Percentiles rank a stretch among this genome's conserved stretches.
phyloP scores from a whole-genome alignment of 1,140 invertebrate species.

The Andricus grossulariae region DNA sequence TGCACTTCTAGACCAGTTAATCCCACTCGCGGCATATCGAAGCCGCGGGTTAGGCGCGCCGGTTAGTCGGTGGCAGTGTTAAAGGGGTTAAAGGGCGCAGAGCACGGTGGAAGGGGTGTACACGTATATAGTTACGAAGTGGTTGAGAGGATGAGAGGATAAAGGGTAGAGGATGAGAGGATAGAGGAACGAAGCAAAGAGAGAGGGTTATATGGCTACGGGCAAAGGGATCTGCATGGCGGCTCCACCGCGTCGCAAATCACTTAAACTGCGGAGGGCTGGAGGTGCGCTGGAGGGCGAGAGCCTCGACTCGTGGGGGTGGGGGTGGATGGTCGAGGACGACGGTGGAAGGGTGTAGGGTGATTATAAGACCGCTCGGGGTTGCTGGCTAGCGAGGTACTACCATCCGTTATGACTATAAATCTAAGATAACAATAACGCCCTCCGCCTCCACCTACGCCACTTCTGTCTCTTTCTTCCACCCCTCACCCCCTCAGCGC shows the following conservation, averaged over 20 bases:
- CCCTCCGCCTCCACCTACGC: constrained; percentile 57
- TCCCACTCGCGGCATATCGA: constrained; percentile 51
- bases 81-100: constrained; percentile 39
- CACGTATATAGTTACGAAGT: constrained; percentile 36
- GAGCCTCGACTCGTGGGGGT: constrained; percentile 37
- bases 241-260: constrained; percentile 75
- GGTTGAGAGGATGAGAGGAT: constrained; percentile 38
- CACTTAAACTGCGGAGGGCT: constrained; percentile 73
- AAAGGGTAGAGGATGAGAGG: constrained; percentile 20
- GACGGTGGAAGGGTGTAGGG: constrained; percentile 65
- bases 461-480: constrained; percentile 51
- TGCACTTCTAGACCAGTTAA: constrained; percentile 51
- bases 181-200: constrained; percentile 19
- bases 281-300: constrained; percentile 52
- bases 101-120: constrained; percentile 31
- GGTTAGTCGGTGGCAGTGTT: constrained; percentile 34
- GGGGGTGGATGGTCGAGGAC: constrained; percentile 48
- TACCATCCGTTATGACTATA: constrained; percentile 77
- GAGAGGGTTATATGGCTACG: constrained; percentile 54
- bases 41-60: constrained; percentile 45
- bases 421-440: constrained; percentile 77
- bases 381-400: constrained; percentile 73
- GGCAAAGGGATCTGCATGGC: constrained; percentile 75
- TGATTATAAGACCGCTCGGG: constrained; percentile 76
- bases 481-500: constrained; percentile 39